A percentile compares a stretch with the other conserved stretches of the same genome.
phyloP scores from a whole-genome alignment of 2,113 vertebrate species.

The Nothobranchius kuhntae region DNA sequence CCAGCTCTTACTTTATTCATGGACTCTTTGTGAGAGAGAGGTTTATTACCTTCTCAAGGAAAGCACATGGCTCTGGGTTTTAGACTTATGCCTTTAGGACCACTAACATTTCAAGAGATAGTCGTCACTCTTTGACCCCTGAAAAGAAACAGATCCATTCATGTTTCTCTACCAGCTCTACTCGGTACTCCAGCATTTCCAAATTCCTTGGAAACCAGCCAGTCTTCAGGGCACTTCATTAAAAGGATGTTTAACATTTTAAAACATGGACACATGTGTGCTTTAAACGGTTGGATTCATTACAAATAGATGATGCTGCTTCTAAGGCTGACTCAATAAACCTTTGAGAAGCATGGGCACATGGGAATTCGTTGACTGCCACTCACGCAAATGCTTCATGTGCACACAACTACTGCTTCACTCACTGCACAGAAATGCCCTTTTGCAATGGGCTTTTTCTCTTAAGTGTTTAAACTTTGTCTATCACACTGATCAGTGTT shows the following conservation, averaged over 20 bases:
- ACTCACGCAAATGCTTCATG: too few relatives aligned
- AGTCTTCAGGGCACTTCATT: constrained; percentile 32
- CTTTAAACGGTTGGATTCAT: too few relatives aligned
- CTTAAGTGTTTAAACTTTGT: too few relatives aligned
- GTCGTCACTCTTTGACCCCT: constrained; percentile 57
- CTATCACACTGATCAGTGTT: too few relatives aligned
- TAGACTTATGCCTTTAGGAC: constrained; percentile 61
- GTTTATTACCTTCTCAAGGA: constrained; percentile 71
- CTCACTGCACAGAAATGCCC: too few relatives aligned
- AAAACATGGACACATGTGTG: background rate
- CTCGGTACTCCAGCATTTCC: constrained; percentile 14
- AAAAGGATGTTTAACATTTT: constrained; percentile 36
- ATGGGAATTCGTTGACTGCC: too few relatives aligned
- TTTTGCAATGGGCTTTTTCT: too few relatives aligned
- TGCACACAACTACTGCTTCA: too few relatives aligned
- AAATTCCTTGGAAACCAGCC: constrained; percentile 29
- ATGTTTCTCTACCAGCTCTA: constrained; percentile 26
- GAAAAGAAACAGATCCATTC: constrained; percentile 67
- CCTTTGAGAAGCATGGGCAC: too few relatives aligned
- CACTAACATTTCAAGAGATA: constrained; percentile 61
- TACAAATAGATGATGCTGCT: too few relatives aligned
- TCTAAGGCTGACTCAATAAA: too few relatives aligned
- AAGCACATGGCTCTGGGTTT: constrained; percentile 66
- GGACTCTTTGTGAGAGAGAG: constrained; percentile 57
- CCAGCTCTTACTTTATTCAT: constrained; percentile 59